Percentiles rank a stretch among this genome's conserved stretches.
Evolutionary conservation across 2,797 vertebrate genomes (phyloP).

Genomic region (Eulemur mongoz): DNA sequence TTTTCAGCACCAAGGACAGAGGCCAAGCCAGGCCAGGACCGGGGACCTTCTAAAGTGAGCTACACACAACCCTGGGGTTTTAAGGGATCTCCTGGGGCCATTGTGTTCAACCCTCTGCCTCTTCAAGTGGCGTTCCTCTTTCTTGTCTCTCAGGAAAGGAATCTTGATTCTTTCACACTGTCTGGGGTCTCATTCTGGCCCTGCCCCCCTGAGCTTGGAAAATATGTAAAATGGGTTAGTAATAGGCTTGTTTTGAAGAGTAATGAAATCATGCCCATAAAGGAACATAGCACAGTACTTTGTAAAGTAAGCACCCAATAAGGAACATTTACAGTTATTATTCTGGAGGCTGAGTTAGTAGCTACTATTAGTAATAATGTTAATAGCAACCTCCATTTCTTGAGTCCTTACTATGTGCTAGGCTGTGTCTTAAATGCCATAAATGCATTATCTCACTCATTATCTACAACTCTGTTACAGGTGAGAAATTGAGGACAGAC

Average conservation of each 20-base stretch:
- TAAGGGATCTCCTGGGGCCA: background rate
- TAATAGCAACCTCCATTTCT: background rate
- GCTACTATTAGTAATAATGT: background rate
- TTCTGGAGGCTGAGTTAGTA: background rate
- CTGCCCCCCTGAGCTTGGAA: background rate
- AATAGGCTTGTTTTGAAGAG: background rate
- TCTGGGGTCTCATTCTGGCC: background rate
- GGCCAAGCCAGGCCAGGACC: background rate
- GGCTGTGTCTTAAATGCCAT: background rate
- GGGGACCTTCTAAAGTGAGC: background rate
- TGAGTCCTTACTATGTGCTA: background rate
- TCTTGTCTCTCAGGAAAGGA: background rate
- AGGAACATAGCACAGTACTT: background rate
- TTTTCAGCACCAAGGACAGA: constrained; percentile 53
- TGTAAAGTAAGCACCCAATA: background rate
- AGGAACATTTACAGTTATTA: background rate
- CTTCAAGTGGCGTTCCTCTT: background rate
- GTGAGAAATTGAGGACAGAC: background rate
- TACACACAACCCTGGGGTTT: background rate
- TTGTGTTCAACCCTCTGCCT: background rate
- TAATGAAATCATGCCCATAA: background rate
- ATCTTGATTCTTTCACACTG: background rate
- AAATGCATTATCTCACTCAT: no score
- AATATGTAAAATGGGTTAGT: background rate
- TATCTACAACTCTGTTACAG: background rate